phyloP scores from a whole-genome alignment of 2,888 invertebrate species.

The Amphipoea lucens region DNA sequence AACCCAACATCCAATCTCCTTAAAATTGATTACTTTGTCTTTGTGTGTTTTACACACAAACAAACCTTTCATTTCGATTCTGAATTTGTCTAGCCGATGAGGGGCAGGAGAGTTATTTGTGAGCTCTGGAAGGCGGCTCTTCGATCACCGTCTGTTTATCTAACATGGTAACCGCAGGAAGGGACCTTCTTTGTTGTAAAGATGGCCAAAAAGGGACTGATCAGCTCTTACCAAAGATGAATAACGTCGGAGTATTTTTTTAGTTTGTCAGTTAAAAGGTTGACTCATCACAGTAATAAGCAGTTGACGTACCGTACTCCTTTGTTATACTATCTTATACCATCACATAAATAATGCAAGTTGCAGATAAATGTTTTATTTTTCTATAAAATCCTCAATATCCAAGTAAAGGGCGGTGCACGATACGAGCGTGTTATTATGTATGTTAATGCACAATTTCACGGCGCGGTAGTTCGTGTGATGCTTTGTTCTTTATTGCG shows the following conservation, averaged over 20 bases:
- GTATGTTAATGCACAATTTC: conserved; percentile 73
- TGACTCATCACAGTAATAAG: conserved; percentile 35
- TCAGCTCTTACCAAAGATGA: not conserved
- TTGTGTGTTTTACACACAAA: not conserved
- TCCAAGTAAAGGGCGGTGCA: conserved; percentile 59
- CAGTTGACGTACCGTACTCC: conserved; percentile 16
- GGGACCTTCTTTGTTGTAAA: not conserved
- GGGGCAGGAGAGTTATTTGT: not conserved
- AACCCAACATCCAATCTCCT: not conserved
- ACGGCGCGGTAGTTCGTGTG: conserved; percentile 68
- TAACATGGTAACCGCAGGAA: not conserved
- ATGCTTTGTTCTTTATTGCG: conserved; percentile 70
- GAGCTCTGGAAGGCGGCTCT: not conserved
- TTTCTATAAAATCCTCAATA: conserved; percentile 54
- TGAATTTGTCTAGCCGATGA: not conserved
- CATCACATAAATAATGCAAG: conserved; percentile 40
- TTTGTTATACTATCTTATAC: conserved; percentile 39
- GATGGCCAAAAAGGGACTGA: not conserved
- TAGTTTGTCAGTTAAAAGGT: not conserved
- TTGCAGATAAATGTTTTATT: conserved; percentile 39
- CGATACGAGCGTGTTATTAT: conserved; percentile 66
- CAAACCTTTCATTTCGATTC: not conserved
- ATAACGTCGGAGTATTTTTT: not conserved
- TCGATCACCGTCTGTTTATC: not conserved
- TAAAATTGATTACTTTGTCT: not conserved